Conservation (phyloP, 2,113 vertebrate genomes). For the Nesogale talazaci region DNA sequence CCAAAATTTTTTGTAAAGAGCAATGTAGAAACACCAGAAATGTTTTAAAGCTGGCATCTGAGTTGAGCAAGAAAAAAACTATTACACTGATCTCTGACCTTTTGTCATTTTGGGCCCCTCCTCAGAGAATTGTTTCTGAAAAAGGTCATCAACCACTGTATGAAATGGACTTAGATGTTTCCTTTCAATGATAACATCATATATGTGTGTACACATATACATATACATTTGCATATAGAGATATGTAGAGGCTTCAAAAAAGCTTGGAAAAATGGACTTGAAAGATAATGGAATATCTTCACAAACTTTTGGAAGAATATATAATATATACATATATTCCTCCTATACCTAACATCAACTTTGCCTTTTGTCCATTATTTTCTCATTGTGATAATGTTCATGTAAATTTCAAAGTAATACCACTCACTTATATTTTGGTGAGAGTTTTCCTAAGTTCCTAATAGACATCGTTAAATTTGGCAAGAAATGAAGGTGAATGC, state of each 20-base stretch:
- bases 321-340: background rate
- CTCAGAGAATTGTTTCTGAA: background rate
- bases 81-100: background rate
- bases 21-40: background rate
- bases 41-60: constrained; percentile 1
- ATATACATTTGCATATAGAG: background rate
- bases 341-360: background rate
- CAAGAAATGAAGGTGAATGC: background rate
- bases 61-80: constrained; percentile 10
- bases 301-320: too few relatives aligned
- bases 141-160: background rate
- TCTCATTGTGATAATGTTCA: background rate
- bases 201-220: background rate
- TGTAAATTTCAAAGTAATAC: constrained; percentile 22
- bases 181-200: background rate
- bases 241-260: background rate
- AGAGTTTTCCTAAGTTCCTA: background rate
- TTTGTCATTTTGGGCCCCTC: background rate
- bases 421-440: constrained; percentile 1
- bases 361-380: constrained; percentile 30
- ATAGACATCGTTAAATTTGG: constrained; percentile 14
- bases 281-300: too few relatives aligned
- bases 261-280: too few relatives aligned
- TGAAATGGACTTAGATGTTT: constrained; percentile 20
- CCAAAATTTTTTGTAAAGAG: background rate